Evolutionary conservation across 2,797 vertebrate genomes (phyloP), one percentile per base, ranked within the genome.

Genomic region (Phaenicophaeus curvirostris): DNA sequence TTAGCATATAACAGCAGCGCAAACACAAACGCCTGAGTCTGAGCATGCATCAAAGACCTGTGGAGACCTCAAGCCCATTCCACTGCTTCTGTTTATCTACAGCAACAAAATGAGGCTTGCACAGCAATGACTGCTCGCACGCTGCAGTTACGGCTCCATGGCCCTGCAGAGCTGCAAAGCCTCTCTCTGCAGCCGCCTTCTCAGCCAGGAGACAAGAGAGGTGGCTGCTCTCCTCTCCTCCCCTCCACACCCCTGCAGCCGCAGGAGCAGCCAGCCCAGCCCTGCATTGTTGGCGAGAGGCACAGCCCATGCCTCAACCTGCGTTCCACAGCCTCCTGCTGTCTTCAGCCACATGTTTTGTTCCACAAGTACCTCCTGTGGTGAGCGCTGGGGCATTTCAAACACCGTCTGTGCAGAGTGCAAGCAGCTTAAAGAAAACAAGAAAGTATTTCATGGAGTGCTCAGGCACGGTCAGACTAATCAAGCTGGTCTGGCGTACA

Each of bases 391-490:
- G 55, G 42, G 83, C 88, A 87, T 73, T 95, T 85, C 81, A 89
- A 89, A 95, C 51, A 42, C 90, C 90, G 79, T 41, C 74, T 50
- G 53, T 30, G 85, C 28, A 14, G 53, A 24, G 71, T 63, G 86
- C 93, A 80, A 94, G 89, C 93, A 68, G 94, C 92, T 94, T 92
- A 93, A 85, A 76, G 84, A 58, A 89, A 95, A 94, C 81, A 96
- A 92, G 90, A 66, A 90, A 41, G 86, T 50, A 85, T 94, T 96
- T 93, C 74, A 88, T 35, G 2, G 8, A 59, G 58, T 41, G 77
- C 85, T 93, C 28, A 30, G 66, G 93, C 83, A 78, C 1, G n/a
- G 85, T 44, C 65, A 83, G 89, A 35, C 90, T 82, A 76, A 94
- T 69, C 53, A 17, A 71, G 83, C 71, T 89, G 78, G 37, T 54